Base-by-base conservation (phyloP, 35 echinoderm and acorn worm genomes). In the Ophiothrix spiculata region DNA sequence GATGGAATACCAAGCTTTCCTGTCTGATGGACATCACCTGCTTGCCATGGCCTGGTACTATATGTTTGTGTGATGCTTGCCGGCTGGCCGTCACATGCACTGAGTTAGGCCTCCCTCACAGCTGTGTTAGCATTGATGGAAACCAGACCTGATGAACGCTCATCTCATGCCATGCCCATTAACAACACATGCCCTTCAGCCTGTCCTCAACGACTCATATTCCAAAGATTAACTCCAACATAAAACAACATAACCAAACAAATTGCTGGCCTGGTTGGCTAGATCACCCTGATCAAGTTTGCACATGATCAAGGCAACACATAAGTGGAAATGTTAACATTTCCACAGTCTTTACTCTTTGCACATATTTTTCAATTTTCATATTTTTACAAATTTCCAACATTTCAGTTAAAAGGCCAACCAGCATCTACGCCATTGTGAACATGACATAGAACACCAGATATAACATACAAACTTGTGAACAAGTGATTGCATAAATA, bases 121-220 rank as follows among this genome's bases (percentile, higher is more conserved):
- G n/a, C n/a, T n/a, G n/a, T n/a, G n/a, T n/a, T n/a, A n/a, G n/a
- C n/a, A n/a, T 69, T 28, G 60, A 28, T 69, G 60, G 60, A 69
- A 69, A 69, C 60, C 60, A 69, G 60, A 69, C 60, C 60, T 69
- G 42, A 49, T 19, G n/a, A n/a, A n/a, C n/a, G n/a, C n/a, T n/a
- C n/a, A 19, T 49, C 25, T 2, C 17, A 69, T 69, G 60, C 60
- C 60, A 69, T 69, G 60, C 60, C 60, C 60, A 69, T 69, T 69
- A 69, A 69, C 16, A 69, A 69, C 60, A 69, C 60, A 69, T 69
- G 60, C 60, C 60, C 3, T 28, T 69, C 60, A 25, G 60, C 29
- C 60, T 69, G 60, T 28, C 60, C 60, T 69, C 6, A 49, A 6
- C 19, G 42, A 49, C 42, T 49, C 6, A 69, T 28, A 69, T 69